These are phyloP conservation scores for Unio delphinus DNA, from an alignment of 2,888 invertebrate species.

Conservation along the genomic window DNA sequence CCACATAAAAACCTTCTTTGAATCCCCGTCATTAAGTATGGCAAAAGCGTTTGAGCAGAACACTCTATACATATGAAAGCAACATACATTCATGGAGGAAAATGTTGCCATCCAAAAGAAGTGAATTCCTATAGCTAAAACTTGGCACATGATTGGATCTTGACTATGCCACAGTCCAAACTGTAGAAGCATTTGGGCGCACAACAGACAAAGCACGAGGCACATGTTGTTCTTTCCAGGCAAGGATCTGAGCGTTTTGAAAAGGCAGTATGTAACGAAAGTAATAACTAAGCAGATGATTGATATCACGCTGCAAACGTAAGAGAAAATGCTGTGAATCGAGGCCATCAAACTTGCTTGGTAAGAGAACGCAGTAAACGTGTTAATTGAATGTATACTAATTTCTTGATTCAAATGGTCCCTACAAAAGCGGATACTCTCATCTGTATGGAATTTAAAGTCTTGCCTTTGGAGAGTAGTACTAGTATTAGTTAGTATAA, in stretches of 20 bases:
- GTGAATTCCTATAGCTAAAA: slow-evolving; percentile 33
- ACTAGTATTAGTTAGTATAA: no score
- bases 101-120: slow-evolving; percentile 44
- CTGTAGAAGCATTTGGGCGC: slow-evolving; percentile 33
- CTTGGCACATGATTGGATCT: slow-evolving; percentile 8
- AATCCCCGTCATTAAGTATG: not conserved
- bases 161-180: slow-evolving; percentile 19
- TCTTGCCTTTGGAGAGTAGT: no score
- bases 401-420: no score
- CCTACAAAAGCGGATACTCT: no score
- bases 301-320: slow-evolving; percentile 25
- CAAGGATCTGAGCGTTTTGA: slow-evolving; percentile 27
- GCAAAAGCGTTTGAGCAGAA: not conserved
- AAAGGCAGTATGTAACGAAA: slow-evolving; percentile 36
- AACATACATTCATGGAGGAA: slow-evolving; percentile 38
- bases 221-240: slow-evolving; percentile 46
- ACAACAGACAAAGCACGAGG: slow-evolving; percentile 28
- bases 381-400: no score
- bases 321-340: slow-evolving; percentile 8
- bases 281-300: slow-evolving; percentile 30
- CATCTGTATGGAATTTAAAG: no score
- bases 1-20: not conserved
- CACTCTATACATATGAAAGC: slow-evolving; percentile 34
- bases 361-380: no score
- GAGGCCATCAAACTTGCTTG: not conserved